Conservation (phyloP, 1,140 invertebrate species). For the Agrilus planipennis region DNA sequence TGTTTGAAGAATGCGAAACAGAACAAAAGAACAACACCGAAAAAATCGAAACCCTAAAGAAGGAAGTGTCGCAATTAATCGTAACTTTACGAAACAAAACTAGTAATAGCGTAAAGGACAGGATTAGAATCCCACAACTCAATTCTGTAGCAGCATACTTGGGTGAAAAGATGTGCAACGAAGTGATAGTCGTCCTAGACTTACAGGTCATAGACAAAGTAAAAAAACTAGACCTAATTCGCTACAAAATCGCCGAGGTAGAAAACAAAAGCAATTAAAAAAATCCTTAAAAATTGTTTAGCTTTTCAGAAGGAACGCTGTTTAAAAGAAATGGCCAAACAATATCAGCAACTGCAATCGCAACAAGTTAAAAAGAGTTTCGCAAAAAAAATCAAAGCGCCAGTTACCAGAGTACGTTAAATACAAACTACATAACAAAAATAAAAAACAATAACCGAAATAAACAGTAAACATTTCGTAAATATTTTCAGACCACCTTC, state of each 20-base stretch:
- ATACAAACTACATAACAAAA: not conserved
- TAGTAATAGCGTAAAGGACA: slow-evolving; percentile 34
- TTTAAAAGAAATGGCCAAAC: slow-evolving; percentile 18
- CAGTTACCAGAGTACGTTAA: slow-evolving; percentile 19
- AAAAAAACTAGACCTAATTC: slow-evolving; percentile 62
- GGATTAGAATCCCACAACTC: slow-evolving; percentile 15
- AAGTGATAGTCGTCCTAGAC: slow-evolving; percentile 50
- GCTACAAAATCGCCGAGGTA: slow-evolving; percentile 49
- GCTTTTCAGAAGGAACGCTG: slow-evolving; percentile 17
- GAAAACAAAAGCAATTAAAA: not conserved
- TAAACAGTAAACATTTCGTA: not conserved
- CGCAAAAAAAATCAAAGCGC: slow-evolving; percentile 18
- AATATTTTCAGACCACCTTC: no score
- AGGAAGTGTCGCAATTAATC: slow-evolving; percentile 53
- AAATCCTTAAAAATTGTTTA: not conserved
- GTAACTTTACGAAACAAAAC: slow-evolving; percentile 45
- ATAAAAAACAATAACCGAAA: not conserved
- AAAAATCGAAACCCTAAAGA: slow-evolving; percentile 57
- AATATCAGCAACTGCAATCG: slow-evolving; percentile 23
- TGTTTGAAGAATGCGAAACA: slow-evolving; percentile 64
- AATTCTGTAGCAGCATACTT: slow-evolving; percentile 20
- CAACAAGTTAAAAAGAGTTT: slow-evolving; percentile 20
- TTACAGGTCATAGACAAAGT: slow-evolving; percentile 62
- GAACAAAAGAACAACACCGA: slow-evolving; percentile 58
- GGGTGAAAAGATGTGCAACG: slow-evolving; percentile 39